Evolutionary conservation across 2,797 vertebrate genomes (phyloP), one percentile per base, ranked within the genome.

Genomic region (Brachyalestes nurse): DNA sequence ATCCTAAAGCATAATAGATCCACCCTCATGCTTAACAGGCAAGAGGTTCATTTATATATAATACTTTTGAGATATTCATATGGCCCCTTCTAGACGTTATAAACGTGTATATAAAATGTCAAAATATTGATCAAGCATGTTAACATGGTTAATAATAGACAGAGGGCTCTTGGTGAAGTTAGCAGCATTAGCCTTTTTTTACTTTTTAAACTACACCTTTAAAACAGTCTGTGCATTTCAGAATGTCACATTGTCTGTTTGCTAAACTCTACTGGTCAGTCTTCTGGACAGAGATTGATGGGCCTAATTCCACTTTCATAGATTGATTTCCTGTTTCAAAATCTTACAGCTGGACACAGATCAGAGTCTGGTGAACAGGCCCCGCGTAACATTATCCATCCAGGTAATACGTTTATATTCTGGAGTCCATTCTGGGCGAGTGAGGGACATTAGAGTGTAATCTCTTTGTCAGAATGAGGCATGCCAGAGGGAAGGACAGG

Each of bases 371-470:
- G 4, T 25, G 28, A 64, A 53, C 61, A 51, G 45, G 17, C 42
- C 61, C 9, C 28, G 25, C 61, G 25, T 76, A 76, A 76, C 42
- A 34, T 53, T 53, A 65, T 80, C 38, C 16, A 42, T 16, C 51
- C 62, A 60, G 62, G 45, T 66, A 65, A 47, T 76, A 47, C 8
- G 23, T 72, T 53, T 62, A 49, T 58, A 55, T 79, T 51, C 40
- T 55, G 49, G 75, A 67, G 21, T 49, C 55, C 71, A 72, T 17
- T 71, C 62, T 64, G 13, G 34, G 66, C 6, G 65, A 61, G 17
- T 66, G 60, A 76, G 55, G 79, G 25, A 75, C 73, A 58, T 78
- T 42, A 19, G 23, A 51, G 66, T 57, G 45, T 81, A 81, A 81
- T 76, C 74, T 82, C 75, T 66, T 17, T 72, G 19, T 16, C 49